Evolutionary conservation across 1,140 invertebrate species (phyloP), one percentile per base, ranked within the genome.

Genomic region (Dreissena polymorpha): DNA sequence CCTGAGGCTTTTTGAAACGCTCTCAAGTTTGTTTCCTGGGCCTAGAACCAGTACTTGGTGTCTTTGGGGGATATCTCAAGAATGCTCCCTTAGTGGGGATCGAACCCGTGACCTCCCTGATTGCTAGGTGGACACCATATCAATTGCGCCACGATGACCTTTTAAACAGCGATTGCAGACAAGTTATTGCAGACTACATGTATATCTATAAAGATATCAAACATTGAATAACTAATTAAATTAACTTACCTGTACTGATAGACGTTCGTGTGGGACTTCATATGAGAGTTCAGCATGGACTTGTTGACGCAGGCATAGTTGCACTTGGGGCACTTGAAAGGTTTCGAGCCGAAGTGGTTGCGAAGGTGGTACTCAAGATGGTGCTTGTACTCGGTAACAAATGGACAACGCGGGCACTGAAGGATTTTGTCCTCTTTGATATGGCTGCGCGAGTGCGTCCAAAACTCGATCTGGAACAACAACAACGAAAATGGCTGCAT

Each of bases 371-470:
- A 99, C 89, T 99, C 98, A 16, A 99, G 92, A 89, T 99, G 99
- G 91, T 99, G 99, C 89, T 99, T 99, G 93, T 98, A 98, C 91
- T 99, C 98, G 0, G 99, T 99, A 0, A 99, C 97, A 91, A 99
- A 99, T 0, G 97, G 96, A 91, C 99, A 99, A 87, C 96, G 95
- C 0, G 96, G 95, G 88, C 99, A 99, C 50, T 95, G 95, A 0
- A 99, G 93, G 77, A 98, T 94, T 90, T 98, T 99, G 80, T 99
- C 98, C 0, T 95, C 95, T 86, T 97, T 98, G 83, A 99, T 99
- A 93, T 99, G 99, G 10, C 93, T 94, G n/a, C 95, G 95, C 0
- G 91, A 88, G 92, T 99, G 99, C 14, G 96, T 95, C 98, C 98
- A 99, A 87, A 97, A 99, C 63, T 97, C 97, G 1, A 96, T 93